Percentiles rank a stretch among this genome's conserved stretches.
Evolutionary conservation across 2,888 invertebrate genomes (phyloP).

Genomic region (Strigamia maritima): DNA sequence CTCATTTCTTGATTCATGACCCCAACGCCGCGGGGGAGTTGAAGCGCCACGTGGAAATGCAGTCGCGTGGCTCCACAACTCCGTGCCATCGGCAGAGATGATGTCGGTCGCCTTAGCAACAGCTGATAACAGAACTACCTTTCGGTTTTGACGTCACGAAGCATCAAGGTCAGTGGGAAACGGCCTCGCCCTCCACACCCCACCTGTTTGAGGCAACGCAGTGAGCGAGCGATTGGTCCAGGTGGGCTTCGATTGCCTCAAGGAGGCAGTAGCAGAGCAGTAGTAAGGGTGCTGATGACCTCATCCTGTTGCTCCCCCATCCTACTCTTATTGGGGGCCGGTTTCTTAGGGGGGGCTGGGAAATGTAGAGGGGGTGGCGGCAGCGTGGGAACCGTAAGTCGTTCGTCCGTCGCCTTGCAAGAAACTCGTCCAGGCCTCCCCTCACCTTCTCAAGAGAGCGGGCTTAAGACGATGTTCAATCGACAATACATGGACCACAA

Average conservation of each 20-base stretch:
- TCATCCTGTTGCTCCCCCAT: conserved; percentile 15
- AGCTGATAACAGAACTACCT: not conserved
- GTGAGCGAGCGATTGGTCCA: conserved; percentile 28
- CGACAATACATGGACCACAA: not conserved
- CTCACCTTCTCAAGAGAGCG: not conserved
- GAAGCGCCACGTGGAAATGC: not conserved
- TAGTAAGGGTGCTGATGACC: conserved; percentile 32
- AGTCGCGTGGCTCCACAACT: conserved; percentile 25
- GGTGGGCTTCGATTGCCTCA: conserved; percentile 27
- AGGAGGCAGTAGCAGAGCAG: conserved; percentile 13
- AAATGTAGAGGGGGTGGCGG: conserved; percentile 18
- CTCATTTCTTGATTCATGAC: conserved; percentile 11
- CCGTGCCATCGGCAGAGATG: conserved; percentile 14
- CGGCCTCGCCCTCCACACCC: conserved; percentile 28
- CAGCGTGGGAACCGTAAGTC: conserved; percentile 31
- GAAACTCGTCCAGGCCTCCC: conserved; percentile 22
- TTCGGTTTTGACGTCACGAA: not conserved
- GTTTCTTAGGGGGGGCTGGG: conserved; percentile 18
- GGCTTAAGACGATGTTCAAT: not conserved
- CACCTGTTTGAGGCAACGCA: conserved; percentile 1
- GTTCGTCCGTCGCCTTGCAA: conserved; percentile 31
- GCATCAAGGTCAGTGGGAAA: conserved; percentile 27
- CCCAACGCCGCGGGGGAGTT: conserved; percentile 26
- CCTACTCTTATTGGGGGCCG: conserved; percentile 9
- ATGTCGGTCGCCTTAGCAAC: conserved; percentile 7